A percentile compares a stretch with the other conserved stretches of the same genome.
phyloP scores from a whole-genome alignment of 2,888 invertebrate species.

The Tipula helvola region DNA sequence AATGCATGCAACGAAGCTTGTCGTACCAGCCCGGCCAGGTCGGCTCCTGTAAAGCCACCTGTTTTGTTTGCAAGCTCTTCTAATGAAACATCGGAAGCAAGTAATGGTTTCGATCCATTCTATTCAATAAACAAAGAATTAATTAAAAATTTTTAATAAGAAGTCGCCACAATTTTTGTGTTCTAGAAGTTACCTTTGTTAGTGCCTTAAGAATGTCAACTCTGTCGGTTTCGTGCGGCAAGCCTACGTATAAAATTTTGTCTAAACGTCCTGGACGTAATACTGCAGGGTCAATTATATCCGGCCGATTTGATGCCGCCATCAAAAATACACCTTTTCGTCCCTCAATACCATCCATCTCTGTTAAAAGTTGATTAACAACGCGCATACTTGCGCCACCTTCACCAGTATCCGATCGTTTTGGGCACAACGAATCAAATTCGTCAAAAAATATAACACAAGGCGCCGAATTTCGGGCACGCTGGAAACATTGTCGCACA shows the following conservation, averaged over 20 bases:
- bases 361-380: conserved; percentile 92
- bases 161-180: conserved; percentile 12
- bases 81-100: conserved; percentile 66
- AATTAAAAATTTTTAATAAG: background rate
- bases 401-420: conserved; percentile 63
- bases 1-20: conserved; percentile 76
- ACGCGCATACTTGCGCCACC: conserved; percentile 69
- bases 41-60: conserved; percentile 86
- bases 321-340: conserved; percentile 87
- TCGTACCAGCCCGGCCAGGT: conserved; percentile 77
- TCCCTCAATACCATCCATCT: conserved; percentile 95
- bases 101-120: conserved; percentile 66
- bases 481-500: conserved; percentile 88
- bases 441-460: conserved; percentile 99
- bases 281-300: conserved; percentile 93
- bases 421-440: conserved; percentile 89
- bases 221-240: conserved; percentile 69
- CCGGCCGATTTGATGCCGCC: conserved; percentile 93
- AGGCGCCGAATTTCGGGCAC: conserved; percentile 89
- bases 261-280: conserved; percentile 79
- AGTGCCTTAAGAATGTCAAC: conserved; percentile 78
- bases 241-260: conserved; percentile 77
- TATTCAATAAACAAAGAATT: conserved; percentile 26
- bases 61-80: conserved; percentile 52
- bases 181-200: conserved; percentile 52